These are phyloP conservation scores for Mallotus villosus DNA, from an alignment of 2,797 vertebrate species.

Conservation along the genomic window DNA sequence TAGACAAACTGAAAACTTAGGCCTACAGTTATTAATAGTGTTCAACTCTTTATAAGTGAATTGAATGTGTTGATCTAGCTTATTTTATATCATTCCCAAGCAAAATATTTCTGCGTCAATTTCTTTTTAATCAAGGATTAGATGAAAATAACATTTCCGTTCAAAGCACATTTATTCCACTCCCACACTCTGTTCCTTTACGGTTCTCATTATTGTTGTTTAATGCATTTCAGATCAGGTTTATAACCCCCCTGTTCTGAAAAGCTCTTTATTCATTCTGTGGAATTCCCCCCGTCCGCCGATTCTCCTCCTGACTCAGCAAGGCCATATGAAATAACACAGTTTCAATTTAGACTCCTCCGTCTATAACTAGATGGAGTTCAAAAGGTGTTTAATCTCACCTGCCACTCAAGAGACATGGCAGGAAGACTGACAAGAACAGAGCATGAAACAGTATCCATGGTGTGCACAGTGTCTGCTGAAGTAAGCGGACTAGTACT, in stretches of 20 bases:
- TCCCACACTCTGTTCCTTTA: slow-evolving; percentile 43
- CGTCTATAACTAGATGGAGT: slow-evolving; percentile 71
- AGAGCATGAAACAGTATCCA: slow-evolving; percentile 55
- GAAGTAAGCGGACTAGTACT: slow-evolving; percentile 18
- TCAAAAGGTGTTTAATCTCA: slow-evolving; percentile 74
- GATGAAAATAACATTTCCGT: slow-evolving; percentile 57
- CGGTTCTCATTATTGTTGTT: slow-evolving; percentile 70
- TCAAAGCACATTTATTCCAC: slow-evolving; percentile 63
- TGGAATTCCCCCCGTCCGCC: slow-evolving; percentile 49
- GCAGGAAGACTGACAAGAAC: slow-evolving; percentile 44
- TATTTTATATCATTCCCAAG: slow-evolving; percentile 30
- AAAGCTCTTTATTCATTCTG: slow-evolving; percentile 72
- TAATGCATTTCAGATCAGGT: slow-evolving; percentile 65
- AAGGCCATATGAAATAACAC: slow-evolving; percentile 68
- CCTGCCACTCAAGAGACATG: slow-evolving; percentile 65
- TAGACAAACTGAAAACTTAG: no score
- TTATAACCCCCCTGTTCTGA: slow-evolving; percentile 52
- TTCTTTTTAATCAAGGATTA: slow-evolving; percentile 57
- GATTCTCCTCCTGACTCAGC: slow-evolving; percentile 74
- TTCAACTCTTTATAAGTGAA: background rate
- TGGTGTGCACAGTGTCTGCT: slow-evolving; percentile 31
- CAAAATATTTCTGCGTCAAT: slow-evolving; percentile 44
- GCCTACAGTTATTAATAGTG: background rate
- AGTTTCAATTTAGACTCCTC: slow-evolving; percentile 70
- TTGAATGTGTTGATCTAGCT: slow-evolving; percentile 44